These are phyloP conservation scores for Montifringilla adamsi DNA, from an alignment of 2,113 vertebrate species.

Conservation along the genomic window DNA sequence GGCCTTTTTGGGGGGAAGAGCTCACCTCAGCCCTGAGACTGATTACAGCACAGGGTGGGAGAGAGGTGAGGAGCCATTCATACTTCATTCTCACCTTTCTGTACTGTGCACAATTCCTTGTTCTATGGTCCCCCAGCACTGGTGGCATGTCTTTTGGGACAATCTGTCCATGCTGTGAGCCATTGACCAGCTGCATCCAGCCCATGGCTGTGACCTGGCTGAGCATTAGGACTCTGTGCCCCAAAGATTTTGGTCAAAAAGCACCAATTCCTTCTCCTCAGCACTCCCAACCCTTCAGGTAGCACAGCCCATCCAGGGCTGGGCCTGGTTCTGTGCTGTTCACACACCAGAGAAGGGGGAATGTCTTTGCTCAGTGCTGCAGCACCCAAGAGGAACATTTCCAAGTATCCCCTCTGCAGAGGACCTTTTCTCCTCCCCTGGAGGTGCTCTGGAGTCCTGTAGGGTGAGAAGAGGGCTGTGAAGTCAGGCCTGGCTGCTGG, in stretches of 20 bases:
- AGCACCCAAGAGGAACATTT: neutral
- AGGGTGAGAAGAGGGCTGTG: neutral
- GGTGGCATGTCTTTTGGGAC: neutral
- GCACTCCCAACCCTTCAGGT: neutral
- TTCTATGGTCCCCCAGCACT: neutral
- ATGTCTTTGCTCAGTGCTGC: neutral
- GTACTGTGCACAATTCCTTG: neutral
- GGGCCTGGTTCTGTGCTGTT: neutral
- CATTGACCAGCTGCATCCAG: neutral
- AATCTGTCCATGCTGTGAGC: neutral
- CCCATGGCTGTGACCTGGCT: neutral
- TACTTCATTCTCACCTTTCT: neutral
- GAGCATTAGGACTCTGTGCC: neutral
- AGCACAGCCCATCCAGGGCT: neutral
- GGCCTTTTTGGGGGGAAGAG: neutral
- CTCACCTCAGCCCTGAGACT: neutral
- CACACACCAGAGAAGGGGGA: neutral
- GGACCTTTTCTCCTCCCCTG: neutral
- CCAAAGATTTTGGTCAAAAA: neutral
- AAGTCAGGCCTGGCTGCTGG: neutral
- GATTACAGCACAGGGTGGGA: neutral
- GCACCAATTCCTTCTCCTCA: neutral
- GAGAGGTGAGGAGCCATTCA: neutral
- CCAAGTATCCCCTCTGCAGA: neutral
- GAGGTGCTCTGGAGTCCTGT: neutral